These are phyloP conservation scores for Tetrapedia diversipes DNA, from an alignment of 2,888 invertebrate genomes.

Conservation along the genomic window DNA sequence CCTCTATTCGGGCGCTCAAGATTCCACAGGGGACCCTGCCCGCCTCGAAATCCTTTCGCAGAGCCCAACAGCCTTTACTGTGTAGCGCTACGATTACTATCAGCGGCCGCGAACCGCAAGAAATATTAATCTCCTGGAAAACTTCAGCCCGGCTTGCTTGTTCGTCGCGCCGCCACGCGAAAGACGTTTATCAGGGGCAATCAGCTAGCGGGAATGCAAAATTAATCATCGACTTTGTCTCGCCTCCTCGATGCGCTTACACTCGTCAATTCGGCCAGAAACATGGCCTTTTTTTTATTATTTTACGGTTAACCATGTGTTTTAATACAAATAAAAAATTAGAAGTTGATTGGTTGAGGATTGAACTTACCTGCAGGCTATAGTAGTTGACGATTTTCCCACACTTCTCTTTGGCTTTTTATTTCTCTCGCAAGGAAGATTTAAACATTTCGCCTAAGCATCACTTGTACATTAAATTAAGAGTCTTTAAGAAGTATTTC, in stretches of 20 bases:
- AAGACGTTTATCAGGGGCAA: conserved; percentile 34
- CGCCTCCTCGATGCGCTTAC: background rate
- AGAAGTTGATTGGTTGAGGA: background rate
- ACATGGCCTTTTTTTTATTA: background rate
- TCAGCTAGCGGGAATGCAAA: conserved; percentile 37
- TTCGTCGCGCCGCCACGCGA: conserved; percentile 2
- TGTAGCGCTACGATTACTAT: conserved; percentile 66
- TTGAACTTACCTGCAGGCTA: too few species aligned
- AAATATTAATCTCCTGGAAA: conserved; percentile 64
- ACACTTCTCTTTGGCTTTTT: too few species aligned
- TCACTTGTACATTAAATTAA: too few species aligned
- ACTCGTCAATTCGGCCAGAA: background rate
- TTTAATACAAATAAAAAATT: too few species aligned
- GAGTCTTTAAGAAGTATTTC: too few species aligned
- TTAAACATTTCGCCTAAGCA: too few species aligned
- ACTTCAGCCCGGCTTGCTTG: conserved; percentile 42
- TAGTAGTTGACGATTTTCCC: too few species aligned
- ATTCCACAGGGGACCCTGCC: conserved; percentile 62
- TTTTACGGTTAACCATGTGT: background rate
- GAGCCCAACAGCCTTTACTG: too few species aligned
- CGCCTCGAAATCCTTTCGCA: conserved; percentile 57
- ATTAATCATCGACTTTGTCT: conserved; percentile 47
- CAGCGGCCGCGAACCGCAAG: conserved; percentile 55
- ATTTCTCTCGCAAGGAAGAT: too few species aligned
- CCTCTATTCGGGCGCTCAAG: conserved; percentile 59